Base-by-base conservation (phyloP, 1,140 invertebrate species). In the Hylaeus anthracinus region DNA sequence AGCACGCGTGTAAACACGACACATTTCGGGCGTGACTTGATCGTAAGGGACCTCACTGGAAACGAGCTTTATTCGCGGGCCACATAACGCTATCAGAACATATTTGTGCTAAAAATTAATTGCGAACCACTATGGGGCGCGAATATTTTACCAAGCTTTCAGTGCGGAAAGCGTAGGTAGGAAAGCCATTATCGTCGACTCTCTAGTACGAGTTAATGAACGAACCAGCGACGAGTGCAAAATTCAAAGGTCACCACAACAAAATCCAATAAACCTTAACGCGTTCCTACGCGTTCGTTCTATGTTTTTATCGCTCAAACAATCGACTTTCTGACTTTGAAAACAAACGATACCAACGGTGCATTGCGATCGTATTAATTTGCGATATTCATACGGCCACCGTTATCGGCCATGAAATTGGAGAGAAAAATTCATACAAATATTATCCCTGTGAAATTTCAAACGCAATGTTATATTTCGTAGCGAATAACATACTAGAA, bases 91-190 rank as follows among this genome's bases (percentile, higher is more conserved):
- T 77, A 63, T 64, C 61, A 14, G 12, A 48, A 79, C 41, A 15
- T 66, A 79, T 73, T 79, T 53, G 71, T 10, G 71, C 53, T 51
- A 73, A 73, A 79, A 73, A 73, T 79, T 79, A 79, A 79, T 79
- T 58, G 53, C 48, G 26, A 1, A 58, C 9, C 51, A 51, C 1
- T 14, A 39, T 5, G 53, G 26, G 43, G 60, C 45, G 70, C 61
- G 76, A 79, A 79, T 79, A 79, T 79, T 79, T 79, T 65, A 41
- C 15, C 61, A 14, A n/a, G 71, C 70, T 73, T 73, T 79, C 43
- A 65, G 6, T 37, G 61, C 14, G n/a, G 41, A 4, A 56, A 45
- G 51, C 70, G 71, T 8, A 26, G 51, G 70, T 73, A 73, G 71
- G 66, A 79, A 79, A 79, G 71, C 77, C 70, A 79, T 79, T 79